These are phyloP conservation scores for Heliopora coerulea DNA, from an alignment of 92 coral and sea anemone genomes.

Conservation along the genomic window DNA sequence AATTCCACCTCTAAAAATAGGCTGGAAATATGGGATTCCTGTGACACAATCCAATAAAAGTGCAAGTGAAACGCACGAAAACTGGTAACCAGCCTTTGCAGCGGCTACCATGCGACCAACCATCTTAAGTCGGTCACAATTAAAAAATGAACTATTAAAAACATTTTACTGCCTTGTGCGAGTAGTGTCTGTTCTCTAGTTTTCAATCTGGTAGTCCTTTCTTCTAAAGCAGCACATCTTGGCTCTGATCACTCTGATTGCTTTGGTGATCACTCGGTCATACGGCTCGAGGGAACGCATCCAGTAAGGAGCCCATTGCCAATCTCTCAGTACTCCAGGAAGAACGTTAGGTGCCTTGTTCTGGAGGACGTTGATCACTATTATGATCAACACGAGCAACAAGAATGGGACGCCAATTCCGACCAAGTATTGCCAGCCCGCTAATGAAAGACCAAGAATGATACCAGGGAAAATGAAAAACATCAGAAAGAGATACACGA, in stretches of 20 bases:
- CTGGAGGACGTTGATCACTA: conserved; percentile 72
- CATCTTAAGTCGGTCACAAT: too few relatives aligned
- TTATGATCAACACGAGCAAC: conserved; percentile 62
- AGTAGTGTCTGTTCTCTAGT: not conserved
- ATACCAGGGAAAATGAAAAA: conserved; percentile 90
- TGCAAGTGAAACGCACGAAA: too few relatives aligned
- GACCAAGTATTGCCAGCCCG: conserved; percentile 91
- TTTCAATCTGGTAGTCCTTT: not conserved
- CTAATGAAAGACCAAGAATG: conserved; percentile 85
- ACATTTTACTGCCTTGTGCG: too few relatives aligned
- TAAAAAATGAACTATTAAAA: too few relatives aligned
- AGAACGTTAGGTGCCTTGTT: conserved; percentile 68
- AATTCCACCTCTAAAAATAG: too few relatives aligned
- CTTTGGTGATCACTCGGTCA: conserved; percentile 64
- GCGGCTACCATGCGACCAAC: too few relatives aligned
- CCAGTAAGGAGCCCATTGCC: conserved; percentile 98
- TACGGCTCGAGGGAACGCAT: conserved; percentile 82
- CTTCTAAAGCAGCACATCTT: conserved; percentile 23
- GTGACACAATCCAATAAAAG: too few relatives aligned
- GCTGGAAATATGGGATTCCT: too few relatives aligned
- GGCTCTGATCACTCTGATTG: not conserved
- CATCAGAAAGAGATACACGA: conserved; percentile 75
- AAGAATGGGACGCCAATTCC: conserved; percentile 83
- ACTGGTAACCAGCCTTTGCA: too few relatives aligned
- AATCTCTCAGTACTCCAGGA: conserved; percentile 68